Percentiles rank a stretch among this genome's conserved stretches.
These are phyloP conservation scores for Hymenochirus boettgeri DNA, from an alignment of 2,113 vertebrate species.

Conservation along the genomic window DNA sequence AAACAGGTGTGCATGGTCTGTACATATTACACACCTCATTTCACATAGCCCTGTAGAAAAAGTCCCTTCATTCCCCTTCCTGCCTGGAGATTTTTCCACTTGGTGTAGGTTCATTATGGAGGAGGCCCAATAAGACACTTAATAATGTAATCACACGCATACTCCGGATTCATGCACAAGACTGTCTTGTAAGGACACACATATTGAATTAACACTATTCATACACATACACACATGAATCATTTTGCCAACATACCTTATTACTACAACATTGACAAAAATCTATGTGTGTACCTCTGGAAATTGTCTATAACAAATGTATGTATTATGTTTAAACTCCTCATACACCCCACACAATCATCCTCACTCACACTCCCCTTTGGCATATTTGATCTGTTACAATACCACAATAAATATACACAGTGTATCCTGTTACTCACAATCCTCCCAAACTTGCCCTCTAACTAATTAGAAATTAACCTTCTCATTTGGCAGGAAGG, in stretches of 20 bases:
- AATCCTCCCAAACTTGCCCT: not conserved
- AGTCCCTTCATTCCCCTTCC: not conserved
- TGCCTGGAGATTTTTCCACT: not conserved
- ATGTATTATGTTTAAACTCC: not conserved
- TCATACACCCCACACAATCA: not conserved
- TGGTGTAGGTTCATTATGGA: slow-evolving; percentile 3
- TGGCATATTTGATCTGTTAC: not conserved
- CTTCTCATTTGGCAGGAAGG: not conserved
- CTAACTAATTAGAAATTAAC: not conserved
- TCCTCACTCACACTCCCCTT: not conserved
- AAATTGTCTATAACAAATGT: too few species aligned
- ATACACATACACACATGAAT: slow-evolving; percentile 15
- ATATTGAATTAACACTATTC: not conserved
- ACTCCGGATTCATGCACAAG: not conserved
- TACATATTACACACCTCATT: not conserved
- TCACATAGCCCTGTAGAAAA: not conserved
- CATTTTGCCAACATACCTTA: too few species aligned
- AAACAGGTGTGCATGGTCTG: slow-evolving; percentile 7
- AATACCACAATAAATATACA: not conserved
- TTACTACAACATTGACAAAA: too few species aligned
- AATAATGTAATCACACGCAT: not conserved
- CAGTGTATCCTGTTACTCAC: not conserved
- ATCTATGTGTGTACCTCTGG: too few species aligned
- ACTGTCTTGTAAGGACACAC: not conserved
- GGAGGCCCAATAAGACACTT: slow-evolving; percentile 10